Evolutionary conservation across 2,113 vertebrate genomes (phyloP).

Genomic region (Setophaga petechia): DNA sequence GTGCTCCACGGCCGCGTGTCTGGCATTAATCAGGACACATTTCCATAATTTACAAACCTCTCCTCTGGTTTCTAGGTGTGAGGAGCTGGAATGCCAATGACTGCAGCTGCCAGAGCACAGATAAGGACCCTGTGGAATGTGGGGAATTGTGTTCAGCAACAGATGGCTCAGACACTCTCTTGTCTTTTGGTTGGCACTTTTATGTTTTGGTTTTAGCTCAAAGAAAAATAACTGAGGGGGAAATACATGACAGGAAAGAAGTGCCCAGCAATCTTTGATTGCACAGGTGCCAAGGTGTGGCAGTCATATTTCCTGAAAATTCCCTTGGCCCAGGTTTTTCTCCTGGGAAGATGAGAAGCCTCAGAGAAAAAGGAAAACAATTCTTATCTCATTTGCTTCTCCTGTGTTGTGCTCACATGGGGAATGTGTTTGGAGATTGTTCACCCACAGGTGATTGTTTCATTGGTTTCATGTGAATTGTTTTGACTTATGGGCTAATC

Average conservation of each 20-base stretch:
- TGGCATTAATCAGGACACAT: background rate
- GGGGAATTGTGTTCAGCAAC: background rate
- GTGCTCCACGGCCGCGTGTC: rapidly evolving
- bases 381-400: no score
- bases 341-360: no score
- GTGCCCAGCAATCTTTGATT: no score
- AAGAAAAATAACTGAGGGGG: background rate
- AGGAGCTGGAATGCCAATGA: background rate
- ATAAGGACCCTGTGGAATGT: background rate
- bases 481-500: no score
- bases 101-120: background rate
- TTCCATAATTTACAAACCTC: background rate
- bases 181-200: background rate
- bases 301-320: no score
- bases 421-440: no score
- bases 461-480: no score
- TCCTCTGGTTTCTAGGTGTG: background rate
- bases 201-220: background rate
- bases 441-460: no score
- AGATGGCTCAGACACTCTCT: background rate
- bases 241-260: rapidly evolving
- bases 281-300: background rate
- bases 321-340: no score
- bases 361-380: no score
- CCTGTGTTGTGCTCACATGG: no score